Evolutionary conservation across 2,113 vertebrate species (phyloP).

Genomic region (Labeo rohita): DNA sequence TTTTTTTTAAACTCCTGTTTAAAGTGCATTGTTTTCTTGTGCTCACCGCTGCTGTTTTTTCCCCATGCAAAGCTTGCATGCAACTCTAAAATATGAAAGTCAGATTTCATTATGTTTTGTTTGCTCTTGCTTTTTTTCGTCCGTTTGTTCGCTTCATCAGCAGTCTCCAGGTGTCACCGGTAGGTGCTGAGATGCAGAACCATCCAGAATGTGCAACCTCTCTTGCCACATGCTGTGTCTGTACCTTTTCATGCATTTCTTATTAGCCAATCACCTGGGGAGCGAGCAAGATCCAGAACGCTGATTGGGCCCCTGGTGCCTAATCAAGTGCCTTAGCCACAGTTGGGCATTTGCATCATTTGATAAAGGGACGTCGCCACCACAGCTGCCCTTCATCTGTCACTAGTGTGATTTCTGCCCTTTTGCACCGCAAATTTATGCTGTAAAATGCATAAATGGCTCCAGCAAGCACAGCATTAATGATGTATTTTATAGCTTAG

Average conservation of each 20-base stretch:
- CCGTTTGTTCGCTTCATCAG: conserved; percentile 38
- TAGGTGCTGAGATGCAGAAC: conserved; percentile 49
- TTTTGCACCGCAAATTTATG: conserved; percentile 68
- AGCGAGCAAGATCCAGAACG: conserved; percentile 64
- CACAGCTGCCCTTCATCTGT: conserved; percentile 74
- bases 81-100: conserved; percentile 26
- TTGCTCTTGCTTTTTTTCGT: conserved; percentile 33
- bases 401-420: conserved; percentile 71
- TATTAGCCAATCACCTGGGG: conserved; percentile 68
- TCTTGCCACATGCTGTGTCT: conserved; percentile 41
- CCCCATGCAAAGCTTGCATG: conserved; percentile 4
- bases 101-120: conserved; percentile 49
- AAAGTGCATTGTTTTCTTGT: neutral
- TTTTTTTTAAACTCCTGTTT: neutral
- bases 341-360: conserved; percentile 74
- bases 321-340: conserved; percentile 74
- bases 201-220: conserved; percentile 38
- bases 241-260: conserved; percentile 44
- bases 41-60: conserved; percentile 21
- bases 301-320: conserved; percentile 73
- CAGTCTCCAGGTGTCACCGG: conserved; percentile 31
- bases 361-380: conserved; percentile 65
- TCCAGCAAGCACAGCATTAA: conserved; percentile 67
- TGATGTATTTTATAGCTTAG: conserved; percentile 66
- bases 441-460: conserved; percentile 70